Conservation (phyloP, 2,888 invertebrate genomes). For the Caenorhabditis virilis region DNA sequence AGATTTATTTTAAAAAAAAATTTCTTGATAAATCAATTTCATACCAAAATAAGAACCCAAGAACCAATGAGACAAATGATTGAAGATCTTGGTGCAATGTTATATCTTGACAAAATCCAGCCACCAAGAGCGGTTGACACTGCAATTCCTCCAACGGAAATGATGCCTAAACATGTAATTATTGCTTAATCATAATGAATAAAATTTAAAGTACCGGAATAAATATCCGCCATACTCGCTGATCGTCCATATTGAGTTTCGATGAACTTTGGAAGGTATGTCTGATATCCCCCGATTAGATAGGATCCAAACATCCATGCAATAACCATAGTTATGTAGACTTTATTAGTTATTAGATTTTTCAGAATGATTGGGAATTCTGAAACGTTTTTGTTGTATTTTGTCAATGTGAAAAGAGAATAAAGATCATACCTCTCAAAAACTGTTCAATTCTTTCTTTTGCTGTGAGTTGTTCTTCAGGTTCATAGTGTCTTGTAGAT, state of each 20-base stretch:
- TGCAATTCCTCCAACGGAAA: constrained; percentile 59
- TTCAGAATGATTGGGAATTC: constrained; percentile 70
- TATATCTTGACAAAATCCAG: constrained; percentile 49
- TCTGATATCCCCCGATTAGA: constrained; percentile 68
- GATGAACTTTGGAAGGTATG: constrained; percentile 79
- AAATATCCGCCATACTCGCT: constrained; percentile 76
- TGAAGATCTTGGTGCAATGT: constrained; percentile 47
- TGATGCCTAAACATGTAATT: constrained; percentile 40
- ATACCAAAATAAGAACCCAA: constrained; percentile 47
- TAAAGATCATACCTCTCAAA: constrained; percentile 6
- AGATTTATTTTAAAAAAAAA: constrained; percentile 1
- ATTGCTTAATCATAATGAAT: not conserved
- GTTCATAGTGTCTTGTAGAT: constrained; percentile 10
- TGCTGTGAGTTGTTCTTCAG: constrained; percentile 14
- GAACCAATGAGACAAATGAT: constrained; percentile 45
- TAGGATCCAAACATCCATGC: constrained; percentile 75
- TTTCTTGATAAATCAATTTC: not conserved
- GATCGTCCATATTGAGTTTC: constrained; percentile 78
- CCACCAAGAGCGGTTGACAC: constrained; percentile 60
- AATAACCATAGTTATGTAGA: constrained; percentile 76
- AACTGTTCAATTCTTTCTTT: constrained; percentile 23
- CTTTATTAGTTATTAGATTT: constrained; percentile 75
- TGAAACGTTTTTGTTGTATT: constrained; percentile 11
- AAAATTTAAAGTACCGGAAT: constrained; percentile 73
- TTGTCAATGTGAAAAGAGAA: not conserved